Evolutionary conservation across 2,797 vertebrate species (phyloP).

Genomic region (Sebastes oblongus): DNA sequence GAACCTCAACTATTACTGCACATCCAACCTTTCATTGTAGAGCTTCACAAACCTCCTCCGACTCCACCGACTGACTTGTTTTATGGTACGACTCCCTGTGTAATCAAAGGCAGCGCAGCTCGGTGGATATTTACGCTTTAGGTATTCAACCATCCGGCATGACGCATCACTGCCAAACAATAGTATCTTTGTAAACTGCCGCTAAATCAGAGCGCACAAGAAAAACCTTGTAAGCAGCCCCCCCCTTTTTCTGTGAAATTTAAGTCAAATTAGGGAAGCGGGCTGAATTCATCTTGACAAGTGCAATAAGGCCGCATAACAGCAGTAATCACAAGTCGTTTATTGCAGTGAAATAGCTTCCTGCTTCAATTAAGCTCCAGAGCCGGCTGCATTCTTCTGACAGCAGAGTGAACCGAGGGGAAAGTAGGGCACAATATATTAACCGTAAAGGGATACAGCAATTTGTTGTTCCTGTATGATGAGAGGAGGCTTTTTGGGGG

Average conservation of each 20-base stretch:
- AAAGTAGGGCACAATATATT: slow-evolving; percentile 37
- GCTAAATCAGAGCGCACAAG: slow-evolving; percentile 42
- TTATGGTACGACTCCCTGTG: slow-evolving; percentile 2
- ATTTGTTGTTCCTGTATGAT: slow-evolving; percentile 31
- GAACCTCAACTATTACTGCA: neutral
- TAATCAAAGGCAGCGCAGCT: slow-evolving; percentile 24
- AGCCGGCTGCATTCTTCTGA: slow-evolving; percentile 29
- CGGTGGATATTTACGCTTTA: slow-evolving; percentile 43
- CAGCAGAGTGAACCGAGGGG: slow-evolving; percentile 1
- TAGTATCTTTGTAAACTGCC: slow-evolving; percentile 58
- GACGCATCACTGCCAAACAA: slow-evolving; percentile 64
- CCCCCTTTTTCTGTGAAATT: slow-evolving; percentile 14
- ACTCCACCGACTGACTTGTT: slow-evolving; percentile 10
- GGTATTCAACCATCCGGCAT: slow-evolving; percentile 48
- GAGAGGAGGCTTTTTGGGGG: slow-evolving; percentile 18
- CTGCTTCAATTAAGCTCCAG: slow-evolving; percentile 56
- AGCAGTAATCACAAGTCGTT: slow-evolving; percentile 44
- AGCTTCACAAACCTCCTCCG: slow-evolving; percentile 4
- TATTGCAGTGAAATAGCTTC: slow-evolving; percentile 55
- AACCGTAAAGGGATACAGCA: slow-evolving; percentile 29
- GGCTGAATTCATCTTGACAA: slow-evolving; percentile 53
- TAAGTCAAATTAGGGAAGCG: slow-evolving; percentile 56
- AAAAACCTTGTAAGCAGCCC: slow-evolving; percentile 13
- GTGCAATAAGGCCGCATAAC: slow-evolving; percentile 56
- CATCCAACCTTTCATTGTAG: neutral